Evolutionary conservation across 2,888 invertebrate genomes (phyloP), one percentile per base, ranked within the genome.

Genomic region (Leucoma salicis): DNA sequence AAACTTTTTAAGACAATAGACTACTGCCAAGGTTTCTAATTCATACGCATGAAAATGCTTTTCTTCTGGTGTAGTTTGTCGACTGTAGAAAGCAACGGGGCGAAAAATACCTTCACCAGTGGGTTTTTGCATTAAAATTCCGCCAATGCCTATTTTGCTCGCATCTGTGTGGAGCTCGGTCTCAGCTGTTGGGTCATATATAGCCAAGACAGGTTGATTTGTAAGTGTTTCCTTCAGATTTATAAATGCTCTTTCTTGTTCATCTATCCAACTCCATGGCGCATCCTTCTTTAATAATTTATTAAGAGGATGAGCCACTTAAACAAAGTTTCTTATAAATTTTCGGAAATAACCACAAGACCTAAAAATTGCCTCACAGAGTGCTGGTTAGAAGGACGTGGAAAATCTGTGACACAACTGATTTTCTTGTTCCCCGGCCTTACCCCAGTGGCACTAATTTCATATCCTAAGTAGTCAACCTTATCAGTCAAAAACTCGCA

Each of bases 131-230:
- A 75, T 35, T 0, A 80, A 74, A 15, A 39, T 32, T 25, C 34
- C 34, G 7, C 13, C 34, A 13, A 34, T 10, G 3, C 34, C 74
- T 0, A 49, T 11, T 12, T 62, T 52, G 14, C 69, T 65, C 0
- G 76, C 75, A 35, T 78, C 77, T 0, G 75, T 77, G 18, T 78
- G 77, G 0, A 74, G 32, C 21, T 75, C 40, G 40, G 63, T 66
- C 14, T 60, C 50, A 2, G 42, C 33, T 0, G 31, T 35, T 0
- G n/a, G 53, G 13, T 72, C 52, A 31, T 62, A 73, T 3, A 75
- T 38, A 0, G 60, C 53, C 7, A 79, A 35, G 0, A 74, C 45
- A 0, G 70, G 67, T 12, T 64, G 43, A n/a, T 12, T 49, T 0
- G 43, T 39, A 1, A 78, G 29, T 5, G 35, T 70, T 68, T 31